A percentile compares a stretch with the other conserved stretches of the same genome.
Evolutionary conservation across 64 coral and sea anemone species (phyloP).

Genomic region (Cladopsammia gracilis): DNA sequence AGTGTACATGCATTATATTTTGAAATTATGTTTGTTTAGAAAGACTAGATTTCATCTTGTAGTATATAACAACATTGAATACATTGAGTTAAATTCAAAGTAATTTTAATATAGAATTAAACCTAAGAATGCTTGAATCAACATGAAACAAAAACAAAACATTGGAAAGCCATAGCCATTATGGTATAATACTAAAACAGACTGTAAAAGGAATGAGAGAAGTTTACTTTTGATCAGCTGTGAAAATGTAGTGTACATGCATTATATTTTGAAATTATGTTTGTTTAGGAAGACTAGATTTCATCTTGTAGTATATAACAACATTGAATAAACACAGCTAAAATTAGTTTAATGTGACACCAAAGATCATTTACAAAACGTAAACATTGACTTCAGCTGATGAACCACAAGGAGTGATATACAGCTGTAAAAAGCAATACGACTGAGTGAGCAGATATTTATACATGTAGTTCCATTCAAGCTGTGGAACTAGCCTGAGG

Average conservation of each 20-base stretch:
- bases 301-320: too few species aligned
- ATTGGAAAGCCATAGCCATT: background rate
- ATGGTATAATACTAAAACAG: too few species aligned
- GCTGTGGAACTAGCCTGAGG: background rate
- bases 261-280: too few species aligned
- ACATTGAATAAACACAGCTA: too few species aligned
- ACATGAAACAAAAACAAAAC: background rate
- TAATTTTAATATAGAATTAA: too few species aligned
- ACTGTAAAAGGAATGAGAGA: background rate
- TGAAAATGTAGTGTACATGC: too few species aligned
- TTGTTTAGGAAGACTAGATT: background rate
- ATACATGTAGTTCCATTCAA: conserved; percentile 23
- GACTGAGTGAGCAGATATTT: background rate
- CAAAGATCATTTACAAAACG: background rate
- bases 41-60: background rate
- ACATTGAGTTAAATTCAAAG: too few species aligned
- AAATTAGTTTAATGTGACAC: background rate
- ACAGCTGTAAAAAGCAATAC: background rate
- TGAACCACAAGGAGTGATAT: background rate
- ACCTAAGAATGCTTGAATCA: background rate
- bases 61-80: too few species aligned
- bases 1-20: too few species aligned
- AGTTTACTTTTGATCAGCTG: background rate
- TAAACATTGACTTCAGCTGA: background rate
- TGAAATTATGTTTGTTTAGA: background rate